Evolutionary conservation across 2,113 vertebrate species (phyloP), one percentile per base, ranked within the genome.

Genomic region (Petrocephalus microphthalmus): DNA sequence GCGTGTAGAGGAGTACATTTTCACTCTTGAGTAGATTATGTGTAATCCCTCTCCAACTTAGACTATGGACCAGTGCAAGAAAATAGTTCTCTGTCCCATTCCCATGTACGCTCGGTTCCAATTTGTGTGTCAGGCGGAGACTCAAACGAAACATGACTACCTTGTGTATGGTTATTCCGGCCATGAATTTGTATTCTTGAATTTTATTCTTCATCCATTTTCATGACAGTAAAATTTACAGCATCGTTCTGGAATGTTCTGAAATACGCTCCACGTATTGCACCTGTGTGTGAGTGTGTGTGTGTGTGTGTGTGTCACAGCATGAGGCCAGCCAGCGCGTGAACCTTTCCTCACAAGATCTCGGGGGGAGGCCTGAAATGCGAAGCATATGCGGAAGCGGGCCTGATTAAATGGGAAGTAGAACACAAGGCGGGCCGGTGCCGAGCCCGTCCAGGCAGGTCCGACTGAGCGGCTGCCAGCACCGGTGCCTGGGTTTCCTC

Each of bases 341-440:
- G 82, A 51, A 60, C 54, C 5, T n/a, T 64, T 88, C 91, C 60
- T 3, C 49, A 89, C 86, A 90, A 87, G 87, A 87, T 93, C 91
- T 8, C 57, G 1, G 88, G 67, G 84, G 90, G 87, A 89, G 88
- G 91, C 90, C 92, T 92, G 64, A 94, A 94, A 94, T 94, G 90
- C 94, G 94, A 94, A 92, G 91, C 92, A 91, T 90, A 91, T 93
- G 93, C 87, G 90, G 91, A 93, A 92, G 89, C 87, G 29, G 83
- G 56, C 89, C 86, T 92, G 91, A 93, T 92, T 93, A 89, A 89
- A 91, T 88, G 89, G 90, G 90, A 94, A 92, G 93, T 94, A 93
- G 93, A 93, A 94, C 91, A 93, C 94, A 94, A 94, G 91, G 86
- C 89, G 91, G 90, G 89, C 33, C 87, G 17, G 86, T 37, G 33